Base-by-base conservation (phyloP, 2,888 invertebrate species). In the Monochamus alternatus region DNA sequence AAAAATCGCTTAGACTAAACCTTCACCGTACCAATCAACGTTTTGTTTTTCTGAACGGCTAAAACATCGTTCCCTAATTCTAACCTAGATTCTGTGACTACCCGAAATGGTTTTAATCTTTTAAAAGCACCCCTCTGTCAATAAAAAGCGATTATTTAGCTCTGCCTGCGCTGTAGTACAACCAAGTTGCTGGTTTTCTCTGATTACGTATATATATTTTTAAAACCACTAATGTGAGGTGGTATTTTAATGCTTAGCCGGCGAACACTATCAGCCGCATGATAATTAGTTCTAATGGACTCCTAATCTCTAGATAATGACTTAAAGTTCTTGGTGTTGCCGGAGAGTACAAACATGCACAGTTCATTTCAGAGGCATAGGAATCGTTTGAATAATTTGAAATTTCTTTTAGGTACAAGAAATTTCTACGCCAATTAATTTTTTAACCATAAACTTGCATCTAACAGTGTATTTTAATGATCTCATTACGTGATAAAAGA, bases 81-180 rank as follows among this genome's bases (percentile, higher is more conserved):
- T 0, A 47, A 47, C 9, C 12, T 12, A 47, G 47, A 47, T 12
- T 47, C 12, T 3, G 47, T 55, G n/a, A 55, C 22, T 55, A n/a
- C 55, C 14, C 14, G n/a, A 7, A 55, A n/a, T 14, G 55, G 55
- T 14, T 55, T 12, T 55, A 55, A 55, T 55, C 55, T 55, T n/a
- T 55, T 55, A 55, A 55, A 55, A 55, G 55, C 55, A 55, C 55
- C 55, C 55, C 14, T 22, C 22, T 0, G 5, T n/a, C 22, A n/a
- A 55, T 55, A 22, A 55, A 55, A 55, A 55, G 14, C 14, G 5
- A 55, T 55, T 55, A 55, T 55, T 47, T 55, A 55, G n/a, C 55
- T 55, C 55, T 22, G 55, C n/a, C 55, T n/a, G 55, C 14, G 55
- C 2, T 22, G 14, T 22, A 7, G n/a, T 12, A 55, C 55, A 55